Evolutionary conservation across 2,888 invertebrate genomes (phyloP).

Genomic region (Mythimna ferrago): DNA sequence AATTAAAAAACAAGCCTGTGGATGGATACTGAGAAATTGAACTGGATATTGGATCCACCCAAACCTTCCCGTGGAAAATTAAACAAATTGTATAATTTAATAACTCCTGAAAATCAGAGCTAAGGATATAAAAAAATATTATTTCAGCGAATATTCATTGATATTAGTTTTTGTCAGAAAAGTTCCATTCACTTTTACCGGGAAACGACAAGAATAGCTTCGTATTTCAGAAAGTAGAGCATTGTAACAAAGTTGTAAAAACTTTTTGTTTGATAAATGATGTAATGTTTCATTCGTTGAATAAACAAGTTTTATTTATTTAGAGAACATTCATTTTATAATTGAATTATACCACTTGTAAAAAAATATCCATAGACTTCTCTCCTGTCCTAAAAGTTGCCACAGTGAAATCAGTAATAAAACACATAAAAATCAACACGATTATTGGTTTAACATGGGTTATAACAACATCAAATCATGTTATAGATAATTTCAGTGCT

Average conservation of each 20-base stretch:
- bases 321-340: not conserved
- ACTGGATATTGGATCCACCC: not conserved
- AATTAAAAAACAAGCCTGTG: slow-evolving; percentile 3
- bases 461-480: not conserved
- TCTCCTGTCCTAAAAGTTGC: not conserved
- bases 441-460: not conserved
- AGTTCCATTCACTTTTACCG: slow-evolving; percentile 20
- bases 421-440: not conserved
- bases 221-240: slow-evolving; percentile 37
- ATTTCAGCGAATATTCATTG: slow-evolving; percentile 1
- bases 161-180: slow-evolving; percentile 15
- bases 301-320: slow-evolving; percentile 15
- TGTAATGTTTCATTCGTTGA: slow-evolving; percentile 16
- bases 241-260: slow-evolving; percentile 20
- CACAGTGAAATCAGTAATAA: slow-evolving; percentile 2
- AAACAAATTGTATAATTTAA: not conserved
- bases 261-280: slow-evolving; percentile 33
- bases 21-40: slow-evolving; percentile 18
- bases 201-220: slow-evolving; percentile 25
- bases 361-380: not conserved
- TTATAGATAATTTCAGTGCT: too few relatives aligned
- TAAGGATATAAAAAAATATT: not conserved
- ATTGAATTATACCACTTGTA: not conserved
- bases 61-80: not conserved
- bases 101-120: slow-evolving; percentile 8